phyloP scores from a whole-genome alignment of 2,113 vertebrate genomes.

The Ciconia maguari region DNA sequence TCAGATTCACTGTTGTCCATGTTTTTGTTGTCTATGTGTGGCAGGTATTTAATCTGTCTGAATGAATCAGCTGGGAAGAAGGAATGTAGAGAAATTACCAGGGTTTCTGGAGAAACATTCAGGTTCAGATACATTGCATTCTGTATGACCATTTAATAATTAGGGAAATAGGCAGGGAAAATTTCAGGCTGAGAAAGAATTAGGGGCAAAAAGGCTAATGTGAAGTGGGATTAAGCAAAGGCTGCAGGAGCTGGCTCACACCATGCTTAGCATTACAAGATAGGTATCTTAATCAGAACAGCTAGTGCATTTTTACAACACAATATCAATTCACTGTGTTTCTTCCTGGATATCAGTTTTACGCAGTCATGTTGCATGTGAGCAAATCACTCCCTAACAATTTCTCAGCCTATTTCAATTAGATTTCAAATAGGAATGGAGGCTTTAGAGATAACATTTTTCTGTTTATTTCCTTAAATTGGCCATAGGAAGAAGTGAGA shows the following conservation, averaged over 20 bases:
- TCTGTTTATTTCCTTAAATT: constrained; percentile 4
- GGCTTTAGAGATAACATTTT: background rate
- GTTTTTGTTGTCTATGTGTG: background rate
- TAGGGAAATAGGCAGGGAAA: background rate
- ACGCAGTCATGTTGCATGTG: background rate
- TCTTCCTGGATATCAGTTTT: background rate
- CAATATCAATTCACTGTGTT: background rate
- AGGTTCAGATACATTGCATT: background rate
- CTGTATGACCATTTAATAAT: background rate
- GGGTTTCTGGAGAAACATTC: background rate
- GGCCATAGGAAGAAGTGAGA: background rate
- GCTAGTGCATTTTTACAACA: background rate
- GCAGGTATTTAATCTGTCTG: background rate
- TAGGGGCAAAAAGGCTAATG: background rate
- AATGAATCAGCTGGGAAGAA: background rate
- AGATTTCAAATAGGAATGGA: background rate
- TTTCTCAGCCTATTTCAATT: background rate
- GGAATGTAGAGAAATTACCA: background rate
- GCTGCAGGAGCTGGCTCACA: background rate
- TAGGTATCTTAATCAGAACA: background rate
- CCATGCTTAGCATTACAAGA: background rate
- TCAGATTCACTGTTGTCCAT: background rate
- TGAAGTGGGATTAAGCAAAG: constrained; percentile 12
- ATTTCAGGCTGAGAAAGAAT: background rate
- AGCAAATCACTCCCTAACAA: background rate